Conservation (phyloP, 2,888 invertebrate species). For the Spatulosminthurus flaviceps region DNA sequence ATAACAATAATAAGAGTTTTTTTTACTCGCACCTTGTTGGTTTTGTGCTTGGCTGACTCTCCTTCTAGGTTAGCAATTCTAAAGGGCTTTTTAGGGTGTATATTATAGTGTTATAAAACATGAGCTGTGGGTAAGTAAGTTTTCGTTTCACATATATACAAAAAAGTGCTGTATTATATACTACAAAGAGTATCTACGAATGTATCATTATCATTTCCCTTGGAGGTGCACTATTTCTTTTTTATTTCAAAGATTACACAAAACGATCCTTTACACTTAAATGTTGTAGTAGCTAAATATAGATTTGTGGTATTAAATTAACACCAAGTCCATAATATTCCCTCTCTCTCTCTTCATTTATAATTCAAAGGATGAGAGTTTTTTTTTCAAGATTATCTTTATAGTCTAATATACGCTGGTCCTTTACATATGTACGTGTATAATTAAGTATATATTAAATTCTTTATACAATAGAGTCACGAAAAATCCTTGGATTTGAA, state of each 20-base stretch:
- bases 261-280: not conserved
- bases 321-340: not conserved
- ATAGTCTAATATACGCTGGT: no score
- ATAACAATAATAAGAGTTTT: slow-evolving; percentile 16
- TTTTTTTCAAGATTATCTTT: no score
- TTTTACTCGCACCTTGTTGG: slow-evolving; percentile 24
- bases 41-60: slow-evolving; percentile 8
- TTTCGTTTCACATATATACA: no score
- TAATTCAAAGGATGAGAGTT: no score
- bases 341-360: not conserved
- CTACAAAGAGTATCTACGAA: no score
- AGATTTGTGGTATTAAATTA: not conserved
- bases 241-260: slow-evolving; percentile 12
- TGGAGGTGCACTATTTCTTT: slow-evolving; percentile 14
- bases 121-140: no score
- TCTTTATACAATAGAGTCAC: no score
- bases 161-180: no score
- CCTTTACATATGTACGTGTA: no score
- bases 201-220: not conserved
- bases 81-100: not conserved
- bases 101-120: not conserved
- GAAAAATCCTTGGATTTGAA: not conserved
- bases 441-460: no score
- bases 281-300: no score
- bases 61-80: not conserved